Percentiles rank a stretch among this genome's conserved stretches.
phyloP scores from a whole-genome alignment of 1,140 invertebrate genomes.

The Lerema accius region DNA sequence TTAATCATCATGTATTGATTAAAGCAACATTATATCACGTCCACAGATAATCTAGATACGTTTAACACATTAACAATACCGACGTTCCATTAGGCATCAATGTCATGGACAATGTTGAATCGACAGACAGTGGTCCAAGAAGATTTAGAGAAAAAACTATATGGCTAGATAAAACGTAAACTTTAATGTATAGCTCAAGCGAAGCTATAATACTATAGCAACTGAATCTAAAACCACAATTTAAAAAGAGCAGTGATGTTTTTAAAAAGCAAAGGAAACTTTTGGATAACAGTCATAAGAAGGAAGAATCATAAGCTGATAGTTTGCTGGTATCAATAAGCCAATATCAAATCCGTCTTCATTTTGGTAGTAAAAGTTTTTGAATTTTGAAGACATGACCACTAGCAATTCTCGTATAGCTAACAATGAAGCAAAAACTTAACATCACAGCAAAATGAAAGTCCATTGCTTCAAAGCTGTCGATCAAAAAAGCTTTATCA shows the following conservation, averaged over 20 bases:
- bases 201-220: not conserved
- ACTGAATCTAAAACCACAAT: no score
- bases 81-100: conserved; percentile 22
- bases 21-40: not conserved
- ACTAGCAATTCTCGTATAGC: no score
- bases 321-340: no score
- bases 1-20: not conserved
- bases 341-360: no score
- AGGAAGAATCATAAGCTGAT: no score
- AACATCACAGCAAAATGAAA: conserved; percentile 34
- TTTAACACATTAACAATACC: conserved; percentile 15
- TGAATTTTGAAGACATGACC: no score
- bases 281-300: no score
- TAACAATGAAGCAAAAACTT: not conserved
- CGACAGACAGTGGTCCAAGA: conserved; percentile 44
- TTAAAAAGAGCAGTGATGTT: no score
- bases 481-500: conserved; percentile 59
- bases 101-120: conserved; percentile 20
- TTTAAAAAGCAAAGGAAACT: no score
- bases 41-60: conserved; percentile 6
- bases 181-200: not conserved
- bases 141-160: conserved; percentile 42
- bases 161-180: conserved; percentile 17
- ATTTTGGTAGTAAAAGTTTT: no score
- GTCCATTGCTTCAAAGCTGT: conserved; percentile 56